Conservation (phyloP, 1,140 invertebrate species). For the Zaprionus davidi region DNA sequence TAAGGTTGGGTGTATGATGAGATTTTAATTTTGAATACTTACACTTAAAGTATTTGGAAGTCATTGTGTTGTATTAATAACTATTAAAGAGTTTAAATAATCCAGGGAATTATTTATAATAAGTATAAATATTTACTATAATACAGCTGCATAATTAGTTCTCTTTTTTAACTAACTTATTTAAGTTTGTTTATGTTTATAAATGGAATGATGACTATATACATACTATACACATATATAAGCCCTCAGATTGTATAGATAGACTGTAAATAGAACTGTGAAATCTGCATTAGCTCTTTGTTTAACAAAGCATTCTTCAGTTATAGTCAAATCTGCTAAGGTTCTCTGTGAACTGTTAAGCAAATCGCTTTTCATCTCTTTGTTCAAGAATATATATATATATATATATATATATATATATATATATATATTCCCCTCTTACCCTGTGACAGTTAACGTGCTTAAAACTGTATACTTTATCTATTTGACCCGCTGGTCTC, state of each 20-base stretch:
- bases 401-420: not conserved
- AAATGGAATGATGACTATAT: not conserved
- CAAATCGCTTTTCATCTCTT: not conserved
- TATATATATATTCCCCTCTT: too few species aligned
- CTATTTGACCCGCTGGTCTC: not conserved
- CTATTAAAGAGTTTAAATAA: not conserved
- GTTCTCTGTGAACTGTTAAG: not conserved
- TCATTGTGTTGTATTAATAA: not conserved
- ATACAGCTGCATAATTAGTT: not conserved
- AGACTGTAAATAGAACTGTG: too few species aligned
- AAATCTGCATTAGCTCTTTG: too few species aligned
- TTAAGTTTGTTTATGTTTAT: not conserved
- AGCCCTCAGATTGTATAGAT: too few species aligned
- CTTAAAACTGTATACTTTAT: not conserved
- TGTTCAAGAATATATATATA: not conserved
- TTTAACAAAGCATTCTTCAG: too few species aligned
- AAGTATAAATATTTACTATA: not conserved
- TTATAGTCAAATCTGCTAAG: not conserved
- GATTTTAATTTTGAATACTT: not conserved
- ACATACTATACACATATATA: not conserved
- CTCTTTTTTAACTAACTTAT: not conserved
- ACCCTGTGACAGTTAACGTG: not conserved
- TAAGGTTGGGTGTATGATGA: not conserved
- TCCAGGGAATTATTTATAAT: not conserved
- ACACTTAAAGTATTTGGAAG: not conserved